Evolutionary conservation across 2,113 vertebrate species (phyloP).

Genomic region (Myrmophylax atrothorax): DNA sequence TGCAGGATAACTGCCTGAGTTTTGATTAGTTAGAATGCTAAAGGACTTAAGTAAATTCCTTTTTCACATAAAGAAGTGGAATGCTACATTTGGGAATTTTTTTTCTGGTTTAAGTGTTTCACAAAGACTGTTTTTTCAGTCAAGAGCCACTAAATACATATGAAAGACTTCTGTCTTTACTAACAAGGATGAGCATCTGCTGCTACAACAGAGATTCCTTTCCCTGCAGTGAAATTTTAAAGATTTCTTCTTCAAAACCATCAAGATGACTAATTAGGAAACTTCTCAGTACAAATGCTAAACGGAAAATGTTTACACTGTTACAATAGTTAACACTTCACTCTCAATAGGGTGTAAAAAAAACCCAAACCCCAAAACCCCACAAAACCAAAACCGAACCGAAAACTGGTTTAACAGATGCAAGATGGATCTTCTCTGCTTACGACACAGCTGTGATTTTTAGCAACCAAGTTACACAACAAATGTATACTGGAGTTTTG

Average conservation of each 20-base stretch:
- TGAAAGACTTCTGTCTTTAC: not conserved
- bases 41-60: not conserved
- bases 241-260: conserved; percentile 18
- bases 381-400: not conserved
- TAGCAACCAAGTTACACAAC: conserved; percentile 23
- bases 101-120: not conserved
- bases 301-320: conserved; percentile 6
- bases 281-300: not conserved
- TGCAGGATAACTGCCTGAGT: not conserved
- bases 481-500: not conserved
- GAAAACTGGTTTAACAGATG: not conserved
- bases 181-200: conserved; percentile 19
- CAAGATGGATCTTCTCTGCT: not conserved
- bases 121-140: not conserved
- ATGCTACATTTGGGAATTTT: not conserved
- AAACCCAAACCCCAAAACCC: no score
- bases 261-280: conserved; percentile 41
- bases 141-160: not conserved
- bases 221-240: conserved; percentile 21
- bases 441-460: conserved; percentile 8
- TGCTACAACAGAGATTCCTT: conserved; percentile 2
- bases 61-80: not conserved
- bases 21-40: not conserved
- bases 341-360: not conserved
- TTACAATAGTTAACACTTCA: not conserved